Conservation (phyloP, 1,140 invertebrate species). For the Parapsyche elsis region DNA sequence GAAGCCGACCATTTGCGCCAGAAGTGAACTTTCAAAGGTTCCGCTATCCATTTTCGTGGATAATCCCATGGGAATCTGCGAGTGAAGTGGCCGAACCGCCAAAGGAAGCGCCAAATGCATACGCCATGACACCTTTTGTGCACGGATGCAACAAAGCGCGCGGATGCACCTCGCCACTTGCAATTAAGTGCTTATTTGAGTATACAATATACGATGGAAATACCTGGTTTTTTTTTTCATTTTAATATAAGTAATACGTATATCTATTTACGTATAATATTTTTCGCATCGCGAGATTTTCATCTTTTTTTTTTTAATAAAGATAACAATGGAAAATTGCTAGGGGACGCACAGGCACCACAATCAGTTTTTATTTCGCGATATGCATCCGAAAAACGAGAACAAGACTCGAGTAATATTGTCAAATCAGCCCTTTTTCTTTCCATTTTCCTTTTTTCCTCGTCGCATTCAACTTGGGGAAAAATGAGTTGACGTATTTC, state of each 20-base stretch:
- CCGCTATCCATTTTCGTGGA: not conserved
- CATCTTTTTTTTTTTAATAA: not conserved
- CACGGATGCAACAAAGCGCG: constrained; percentile 1
- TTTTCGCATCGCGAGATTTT: not conserved
- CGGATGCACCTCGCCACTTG: not conserved
- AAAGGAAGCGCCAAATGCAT: not conserved
- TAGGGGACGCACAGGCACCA: constrained; percentile 14
- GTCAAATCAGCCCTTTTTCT: constrained; percentile 41
- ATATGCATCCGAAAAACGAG: constrained; percentile 35
- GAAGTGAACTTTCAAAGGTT: not conserved
- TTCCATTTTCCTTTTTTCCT: constrained; percentile 34
- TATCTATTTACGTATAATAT: not conserved
- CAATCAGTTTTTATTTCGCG: constrained; percentile 46
- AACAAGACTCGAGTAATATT: constrained; percentile 35
- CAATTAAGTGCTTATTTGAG: constrained; percentile 21
- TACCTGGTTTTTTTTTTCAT: too few relatives aligned
- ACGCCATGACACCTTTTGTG: constrained; percentile 25
- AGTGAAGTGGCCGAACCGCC: constrained; percentile 1
- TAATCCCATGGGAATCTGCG: constrained; percentile 14
- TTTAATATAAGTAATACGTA: too few relatives aligned
- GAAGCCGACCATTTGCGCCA: not conserved
- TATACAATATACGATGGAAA: not conserved
- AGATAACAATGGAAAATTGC: constrained; percentile 35
- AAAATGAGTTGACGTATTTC: not conserved
- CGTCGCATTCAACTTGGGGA: not conserved